Evolutionary conservation across 2,113 vertebrate genomes (phyloP).

Genomic region (Myocastor coypus): DNA sequence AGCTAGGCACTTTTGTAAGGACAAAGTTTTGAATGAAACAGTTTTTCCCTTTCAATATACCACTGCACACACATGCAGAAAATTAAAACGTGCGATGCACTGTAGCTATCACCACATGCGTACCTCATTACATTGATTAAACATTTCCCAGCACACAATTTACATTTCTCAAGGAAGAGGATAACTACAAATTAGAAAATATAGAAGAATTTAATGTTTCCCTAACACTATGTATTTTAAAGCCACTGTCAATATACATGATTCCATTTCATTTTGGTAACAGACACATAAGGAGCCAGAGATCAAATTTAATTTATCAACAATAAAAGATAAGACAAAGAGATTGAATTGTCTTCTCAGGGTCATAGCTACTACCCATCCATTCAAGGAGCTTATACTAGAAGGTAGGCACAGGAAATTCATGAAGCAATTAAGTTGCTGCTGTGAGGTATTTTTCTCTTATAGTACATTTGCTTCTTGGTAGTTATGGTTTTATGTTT

Average conservation of each 20-base stretch:
- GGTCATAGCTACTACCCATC: background rate
- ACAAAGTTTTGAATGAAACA: too few relatives aligned
- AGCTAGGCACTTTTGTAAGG: too few relatives aligned
- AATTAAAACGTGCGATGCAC: background rate
- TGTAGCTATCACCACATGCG: background rate
- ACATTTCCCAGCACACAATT: background rate
- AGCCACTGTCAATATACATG: background rate
- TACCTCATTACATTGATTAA: background rate
- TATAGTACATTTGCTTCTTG: slow-evolving; percentile 37
- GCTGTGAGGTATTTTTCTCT: background rate
- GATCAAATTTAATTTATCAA: slow-evolving; percentile 20
- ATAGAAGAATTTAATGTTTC: slow-evolving; percentile 25
- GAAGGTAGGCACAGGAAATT: background rate
- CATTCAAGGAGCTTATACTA: background rate
- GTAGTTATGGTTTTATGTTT: slow-evolving; percentile 65
- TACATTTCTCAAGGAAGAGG: background rate
- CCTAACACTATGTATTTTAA: background rate
- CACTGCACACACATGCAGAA: background rate
- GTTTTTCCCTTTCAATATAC: too few relatives aligned
- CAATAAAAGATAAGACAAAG: background rate
- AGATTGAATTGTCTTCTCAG: background rate
- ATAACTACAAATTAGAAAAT: background rate
- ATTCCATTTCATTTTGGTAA: background rate
- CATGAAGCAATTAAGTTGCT: background rate
- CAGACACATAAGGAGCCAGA: background rate